Conservation (phyloP, 2,888 invertebrate species). For the Eremobia ochroleuca region DNA sequence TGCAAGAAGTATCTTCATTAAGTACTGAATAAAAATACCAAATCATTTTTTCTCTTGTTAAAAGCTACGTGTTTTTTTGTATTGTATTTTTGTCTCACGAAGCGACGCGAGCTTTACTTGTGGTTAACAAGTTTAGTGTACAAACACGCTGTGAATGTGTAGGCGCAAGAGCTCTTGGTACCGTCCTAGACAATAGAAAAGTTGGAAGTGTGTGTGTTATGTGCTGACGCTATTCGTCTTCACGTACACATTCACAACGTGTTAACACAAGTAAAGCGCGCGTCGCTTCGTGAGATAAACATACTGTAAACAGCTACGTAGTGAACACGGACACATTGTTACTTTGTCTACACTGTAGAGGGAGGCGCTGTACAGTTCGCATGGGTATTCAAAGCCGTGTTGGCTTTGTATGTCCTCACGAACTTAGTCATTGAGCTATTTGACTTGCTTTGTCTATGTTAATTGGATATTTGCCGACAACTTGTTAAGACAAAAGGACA, state of each 20-base stretch:
- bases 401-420: conserved; percentile 8
- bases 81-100: too few relatives aligned
- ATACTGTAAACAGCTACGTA: neutral
- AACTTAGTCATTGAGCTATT: conserved; percentile 45
- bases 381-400: too few relatives aligned
- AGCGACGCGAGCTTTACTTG: too few relatives aligned
- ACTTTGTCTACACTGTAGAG: conserved; percentile 10
- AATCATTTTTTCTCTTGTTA: neutral
- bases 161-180: too few relatives aligned
- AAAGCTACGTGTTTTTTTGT: conserved; percentile 2
- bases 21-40: neutral
- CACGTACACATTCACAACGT: neutral
- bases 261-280: neutral
- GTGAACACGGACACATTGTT: conserved; percentile 10
- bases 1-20: neutral
- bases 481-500: conserved; percentile 17
- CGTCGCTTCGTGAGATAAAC: neutral
- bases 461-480: conserved; percentile 32
- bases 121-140: too few relatives aligned
- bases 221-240: too few relatives aligned
- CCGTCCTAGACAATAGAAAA: too few relatives aligned
- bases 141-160: too few relatives aligned
- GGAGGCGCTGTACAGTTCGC: too few relatives aligned
- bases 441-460: conserved; percentile 33
- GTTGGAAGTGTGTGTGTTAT: too few relatives aligned